These are phyloP conservation scores for Parelbella ahira DNA, from an alignment of 2,888 invertebrate genomes.

Conservation along the genomic window DNA sequence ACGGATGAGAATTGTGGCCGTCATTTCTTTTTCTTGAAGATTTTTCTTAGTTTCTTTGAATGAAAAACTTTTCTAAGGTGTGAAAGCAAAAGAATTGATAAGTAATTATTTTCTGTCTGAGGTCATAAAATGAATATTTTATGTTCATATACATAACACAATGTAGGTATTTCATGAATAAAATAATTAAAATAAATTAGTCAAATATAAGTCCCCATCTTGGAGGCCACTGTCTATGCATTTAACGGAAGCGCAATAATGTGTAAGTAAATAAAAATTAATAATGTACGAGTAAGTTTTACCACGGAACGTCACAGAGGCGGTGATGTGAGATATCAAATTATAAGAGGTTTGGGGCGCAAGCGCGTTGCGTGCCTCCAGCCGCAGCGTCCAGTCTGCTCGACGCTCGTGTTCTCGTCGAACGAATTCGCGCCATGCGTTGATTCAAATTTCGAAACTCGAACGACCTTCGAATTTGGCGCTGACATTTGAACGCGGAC, in stretches of 20 bases:
- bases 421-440: constrained; percentile 54
- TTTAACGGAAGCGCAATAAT: constrained; percentile 23
- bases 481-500: constrained; percentile 35
- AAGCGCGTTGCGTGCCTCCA: constrained; percentile 51
- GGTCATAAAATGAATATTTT: too few species aligned
- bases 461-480: constrained; percentile 40
- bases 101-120: too few species aligned
- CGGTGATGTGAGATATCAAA: constrained; percentile 75
- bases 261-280: constrained; percentile 70
- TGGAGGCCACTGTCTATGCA: too few species aligned
- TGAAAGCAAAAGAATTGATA: too few species aligned
- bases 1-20: constrained; percentile 16
- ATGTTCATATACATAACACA: too few species aligned
- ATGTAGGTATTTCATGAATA: too few species aligned
- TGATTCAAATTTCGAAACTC: constrained; percentile 49
- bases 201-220: too few species aligned
- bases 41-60: constrained; percentile 11
- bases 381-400: constrained; percentile 62
- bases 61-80: too few species aligned
- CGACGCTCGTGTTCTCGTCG: constrained; percentile 51
- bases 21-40: constrained; percentile 14
- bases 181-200: too few species aligned
- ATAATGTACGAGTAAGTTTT: constrained; percentile 72
- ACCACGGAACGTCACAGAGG: constrained; percentile 71
- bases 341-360: constrained; percentile 68